These are phyloP conservation scores for Mastacembelus armatus DNA, from an alignment of 2,797 vertebrate genomes.

Conservation along the genomic window DNA sequence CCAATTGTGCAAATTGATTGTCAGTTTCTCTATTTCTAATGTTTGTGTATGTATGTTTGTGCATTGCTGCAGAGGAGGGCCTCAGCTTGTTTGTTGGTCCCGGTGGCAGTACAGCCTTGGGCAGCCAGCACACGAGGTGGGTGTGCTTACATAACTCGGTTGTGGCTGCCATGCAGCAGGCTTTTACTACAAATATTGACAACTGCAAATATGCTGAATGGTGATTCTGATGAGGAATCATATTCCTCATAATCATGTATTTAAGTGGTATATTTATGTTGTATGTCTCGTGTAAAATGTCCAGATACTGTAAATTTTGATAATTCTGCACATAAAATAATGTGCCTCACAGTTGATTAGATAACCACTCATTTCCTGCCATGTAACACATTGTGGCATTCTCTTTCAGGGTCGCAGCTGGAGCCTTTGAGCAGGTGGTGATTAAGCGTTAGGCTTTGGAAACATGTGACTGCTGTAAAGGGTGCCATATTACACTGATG, in stretches of 20 bases:
- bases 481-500: slow-evolving; percentile 49
- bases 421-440: slow-evolving; percentile 96
- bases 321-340: neutral
- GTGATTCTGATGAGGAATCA: neutral
- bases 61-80: slow-evolving; percentile 90
- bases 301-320: neutral
- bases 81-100: slow-evolving; percentile 96
- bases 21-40: slow-evolving; percentile 22
- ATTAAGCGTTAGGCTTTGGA: slow-evolving; percentile 88
- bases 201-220: slow-evolving; percentile 3
- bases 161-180: slow-evolving; percentile 13
- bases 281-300: neutral
- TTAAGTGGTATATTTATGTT: neutral
- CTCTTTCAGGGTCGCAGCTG: slow-evolving; percentile 88
- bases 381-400: slow-evolving; percentile 53
- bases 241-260: neutral
- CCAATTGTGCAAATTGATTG: slow-evolving; percentile 12
- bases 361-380: slow-evolving; percentile 33
- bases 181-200: slow-evolving; percentile 30
- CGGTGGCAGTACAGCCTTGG: slow-evolving; percentile 93
- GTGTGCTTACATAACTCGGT: slow-evolving; percentile 69
- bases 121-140: slow-evolving; percentile 93
- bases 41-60: slow-evolving; percentile 40
- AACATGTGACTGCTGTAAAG: slow-evolving; percentile 39
- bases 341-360: slow-evolving; percentile 17